These are phyloP conservation scores for Lasioglossum figueresi DNA, from an alignment of 2,888 invertebrate species.

Conservation along the genomic window DNA sequence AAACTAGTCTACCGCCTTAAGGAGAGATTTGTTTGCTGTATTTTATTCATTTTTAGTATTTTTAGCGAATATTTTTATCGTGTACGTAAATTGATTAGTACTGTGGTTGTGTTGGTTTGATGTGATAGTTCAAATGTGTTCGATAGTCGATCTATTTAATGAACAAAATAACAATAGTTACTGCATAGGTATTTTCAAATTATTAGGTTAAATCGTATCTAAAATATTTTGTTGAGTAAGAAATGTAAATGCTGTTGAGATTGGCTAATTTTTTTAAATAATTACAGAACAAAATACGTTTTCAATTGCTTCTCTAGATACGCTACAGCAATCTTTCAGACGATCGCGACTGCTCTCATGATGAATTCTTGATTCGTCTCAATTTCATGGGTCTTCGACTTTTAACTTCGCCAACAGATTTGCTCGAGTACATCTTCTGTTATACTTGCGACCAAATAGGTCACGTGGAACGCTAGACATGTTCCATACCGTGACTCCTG, in stretches of 20 bases:
- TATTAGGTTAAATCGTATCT: too few relatives aligned
- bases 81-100: not conserved
- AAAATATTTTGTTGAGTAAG: too few relatives aligned
- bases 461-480: conserved; percentile 10
- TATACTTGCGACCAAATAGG: conserved; percentile 12
- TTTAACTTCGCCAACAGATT: not conserved
- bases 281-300: too few relatives aligned
- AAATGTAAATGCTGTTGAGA: too few relatives aligned
- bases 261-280: too few relatives aligned
- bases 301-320: not conserved
- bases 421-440: conserved; percentile 14
- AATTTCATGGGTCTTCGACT: conserved; percentile 22
- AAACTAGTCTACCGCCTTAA: too few relatives aligned
- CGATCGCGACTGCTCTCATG: not conserved
- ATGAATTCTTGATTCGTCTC: conserved; percentile 17
- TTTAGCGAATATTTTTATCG: not conserved
- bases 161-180: too few relatives aligned
- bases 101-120: too few relatives aligned
- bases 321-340: conserved; percentile 5
- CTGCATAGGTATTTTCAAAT: too few relatives aligned
- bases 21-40: not conserved
- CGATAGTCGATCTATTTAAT: too few relatives aligned
- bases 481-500: conserved; percentile 7
- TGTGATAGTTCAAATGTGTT: too few relatives aligned
- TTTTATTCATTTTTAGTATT: too few relatives aligned